Conservation (phyloP, 2,113 vertebrate species). For the Tragelaphus strepsiceros region DNA sequence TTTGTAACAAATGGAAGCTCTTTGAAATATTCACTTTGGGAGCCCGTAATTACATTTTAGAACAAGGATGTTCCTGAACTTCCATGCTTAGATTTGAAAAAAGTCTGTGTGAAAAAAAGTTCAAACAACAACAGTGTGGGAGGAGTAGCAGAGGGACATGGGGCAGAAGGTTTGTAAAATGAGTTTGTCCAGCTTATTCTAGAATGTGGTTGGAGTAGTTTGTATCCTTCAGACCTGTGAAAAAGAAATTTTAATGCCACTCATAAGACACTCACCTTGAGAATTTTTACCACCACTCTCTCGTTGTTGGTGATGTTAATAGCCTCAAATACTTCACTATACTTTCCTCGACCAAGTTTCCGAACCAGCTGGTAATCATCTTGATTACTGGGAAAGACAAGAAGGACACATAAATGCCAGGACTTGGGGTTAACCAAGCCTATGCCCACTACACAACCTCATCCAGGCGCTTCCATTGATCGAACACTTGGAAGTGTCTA, state of each 20-base stretch:
- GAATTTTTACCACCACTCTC: slow-evolving; percentile 98
- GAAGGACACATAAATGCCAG: slow-evolving; percentile 38
- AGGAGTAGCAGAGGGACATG: not conserved
- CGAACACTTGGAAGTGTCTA: not conserved
- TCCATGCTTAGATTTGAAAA: not conserved
- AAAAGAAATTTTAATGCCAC: not conserved
- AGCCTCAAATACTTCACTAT: slow-evolving; percentile 99
- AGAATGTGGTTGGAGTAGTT: not conserved
- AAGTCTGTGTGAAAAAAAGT: not conserved
- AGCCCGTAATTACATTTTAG: not conserved
- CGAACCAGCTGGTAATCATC: slow-evolving; percentile 98
- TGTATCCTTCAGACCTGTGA: not conserved
- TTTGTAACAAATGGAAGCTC: not conserved
- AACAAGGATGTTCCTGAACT: not conserved
- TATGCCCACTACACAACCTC: not conserved
- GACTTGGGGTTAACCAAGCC: not conserved
- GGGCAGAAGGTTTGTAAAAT: not conserved
- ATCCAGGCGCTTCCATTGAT: not conserved
- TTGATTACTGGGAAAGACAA: slow-evolving; percentile 88
- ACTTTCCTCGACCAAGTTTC: slow-evolving; percentile 96
- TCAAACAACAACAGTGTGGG: not conserved
- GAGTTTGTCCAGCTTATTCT: not conserved
- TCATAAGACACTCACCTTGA: slow-evolving; percentile 89
- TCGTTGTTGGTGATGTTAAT: slow-evolving; percentile 99
- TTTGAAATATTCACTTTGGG: not conserved